A percentile compares a stretch with the other conserved stretches of the same genome.
phyloP scores from a whole-genome alignment of 2,797 vertebrate genomes.

The Gymnothorax reevesii region DNA sequence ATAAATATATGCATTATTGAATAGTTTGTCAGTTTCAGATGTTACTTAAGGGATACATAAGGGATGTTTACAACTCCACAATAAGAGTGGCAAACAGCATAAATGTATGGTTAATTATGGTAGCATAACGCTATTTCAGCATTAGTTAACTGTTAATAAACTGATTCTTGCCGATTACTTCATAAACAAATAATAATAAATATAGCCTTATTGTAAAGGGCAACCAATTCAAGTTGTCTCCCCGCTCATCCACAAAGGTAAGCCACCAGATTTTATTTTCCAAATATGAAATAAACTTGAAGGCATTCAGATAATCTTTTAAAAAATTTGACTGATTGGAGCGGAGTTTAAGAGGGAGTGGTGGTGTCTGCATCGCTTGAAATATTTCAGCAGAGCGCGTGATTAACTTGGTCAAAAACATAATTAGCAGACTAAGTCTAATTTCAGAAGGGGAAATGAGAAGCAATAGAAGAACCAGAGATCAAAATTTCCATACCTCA shows the following conservation, averaged over 20 bases:
- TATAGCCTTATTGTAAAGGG: too few species aligned
- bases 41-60: too few species aligned
- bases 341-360: too few species aligned
- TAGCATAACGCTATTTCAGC: too few species aligned
- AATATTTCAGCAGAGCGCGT: slow-evolving; percentile 4
- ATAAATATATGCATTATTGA: too few species aligned
- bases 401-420: slow-evolving; percentile 18
- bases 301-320: not conserved
- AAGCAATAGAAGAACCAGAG: not conserved
- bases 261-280: not conserved
- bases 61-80: too few species aligned
- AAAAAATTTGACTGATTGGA: not conserved
- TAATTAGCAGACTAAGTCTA: not conserved
- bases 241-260: not conserved
- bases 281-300: not conserved
- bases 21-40: too few species aligned
- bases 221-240: not conserved
- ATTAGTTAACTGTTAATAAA: too few species aligned
- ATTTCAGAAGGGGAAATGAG: not conserved
- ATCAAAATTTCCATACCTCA: not conserved
- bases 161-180: too few species aligned
- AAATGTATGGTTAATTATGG: too few species aligned
- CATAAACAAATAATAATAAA: too few species aligned
- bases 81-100: too few species aligned
- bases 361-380: not conserved